Evolutionary conservation across 1,140 invertebrate genomes (phyloP).

Genomic region (Drosophila kohkoa): DNA sequence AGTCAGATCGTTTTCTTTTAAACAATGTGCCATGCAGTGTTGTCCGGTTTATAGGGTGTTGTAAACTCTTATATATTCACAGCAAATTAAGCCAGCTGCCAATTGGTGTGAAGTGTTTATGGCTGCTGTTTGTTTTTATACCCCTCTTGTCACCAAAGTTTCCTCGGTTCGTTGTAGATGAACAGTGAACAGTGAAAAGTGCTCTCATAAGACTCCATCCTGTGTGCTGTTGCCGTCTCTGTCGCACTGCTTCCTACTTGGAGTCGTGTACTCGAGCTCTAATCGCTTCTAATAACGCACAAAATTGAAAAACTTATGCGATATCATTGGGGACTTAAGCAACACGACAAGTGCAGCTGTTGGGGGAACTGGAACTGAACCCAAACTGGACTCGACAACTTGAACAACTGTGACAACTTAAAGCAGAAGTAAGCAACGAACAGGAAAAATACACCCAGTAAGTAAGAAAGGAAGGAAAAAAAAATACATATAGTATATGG

Average conservation of each 20-base stretch:
- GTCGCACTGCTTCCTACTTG: background rate
- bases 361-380: conserved; percentile 35
- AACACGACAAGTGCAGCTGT: conserved; percentile 75
- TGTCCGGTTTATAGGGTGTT: conserved; percentile 22
- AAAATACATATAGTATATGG: background rate
- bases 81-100: conserved; percentile 65
- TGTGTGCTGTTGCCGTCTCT: background rate
- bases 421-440: conserved; percentile 62
- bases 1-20: background rate
- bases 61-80: conserved; percentile 40
- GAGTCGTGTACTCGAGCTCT: conserved; percentile 52
- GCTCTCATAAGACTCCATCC: background rate
- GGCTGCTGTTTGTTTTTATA: conserved; percentile 34
- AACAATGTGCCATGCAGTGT: background rate
- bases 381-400: conserved; percentile 70
- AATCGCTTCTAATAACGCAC: conserved; percentile 84
- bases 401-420: conserved; percentile 77
- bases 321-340: conserved; percentile 76
- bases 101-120: conserved; percentile 71
- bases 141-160: background rate
- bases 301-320: conserved; percentile 84
- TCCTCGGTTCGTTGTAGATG: conserved; percentile 10
- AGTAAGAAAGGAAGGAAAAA: conserved; percentile 14
- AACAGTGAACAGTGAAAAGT: background rate
- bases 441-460: conserved; percentile 38